Evolutionary conservation across 2,888 invertebrate genomes (phyloP).

Genomic region (Hypomecis punctinalis): DNA sequence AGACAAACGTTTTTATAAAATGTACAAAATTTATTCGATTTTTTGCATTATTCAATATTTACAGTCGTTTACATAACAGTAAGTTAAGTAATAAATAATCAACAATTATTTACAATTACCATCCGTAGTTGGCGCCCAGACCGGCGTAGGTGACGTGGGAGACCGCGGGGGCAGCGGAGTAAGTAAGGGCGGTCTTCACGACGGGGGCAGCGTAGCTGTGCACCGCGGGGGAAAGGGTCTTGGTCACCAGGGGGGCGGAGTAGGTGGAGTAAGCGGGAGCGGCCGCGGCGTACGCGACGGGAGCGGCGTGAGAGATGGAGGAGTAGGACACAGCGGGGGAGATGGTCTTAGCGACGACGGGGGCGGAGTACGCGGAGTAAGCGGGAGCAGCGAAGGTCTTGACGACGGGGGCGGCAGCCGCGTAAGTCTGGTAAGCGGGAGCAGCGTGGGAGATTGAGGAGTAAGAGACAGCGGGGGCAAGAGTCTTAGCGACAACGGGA

Average conservation of each 20-base stretch:
- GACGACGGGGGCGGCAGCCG: conserved; percentile 55
- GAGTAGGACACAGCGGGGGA: conserved; percentile 64
- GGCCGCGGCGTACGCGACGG: conserved; percentile 63
- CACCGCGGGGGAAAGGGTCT: conserved; percentile 51
- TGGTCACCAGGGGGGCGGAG: conserved; percentile 73
- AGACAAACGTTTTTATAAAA: conserved; percentile 19
- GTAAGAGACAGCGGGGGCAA: conserved; percentile 64
- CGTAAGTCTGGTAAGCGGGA: conserved; percentile 51
- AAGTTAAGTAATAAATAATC: conserved; percentile 39
- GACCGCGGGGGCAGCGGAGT: conserved; percentile 85
- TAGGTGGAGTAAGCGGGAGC: conserved; percentile 62
- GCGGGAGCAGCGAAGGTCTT: conserved; percentile 50
- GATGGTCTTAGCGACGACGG: conserved; percentile 59
- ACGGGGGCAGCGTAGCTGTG: conserved; percentile 56
- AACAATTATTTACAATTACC: conserved; percentile 57
- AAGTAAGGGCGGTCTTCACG: conserved; percentile 69
- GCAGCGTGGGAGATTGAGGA: conserved; percentile 64
- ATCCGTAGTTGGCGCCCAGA: conserved; percentile 79
- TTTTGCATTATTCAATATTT: conserved; percentile 39
- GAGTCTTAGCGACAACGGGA: conserved; percentile 59
- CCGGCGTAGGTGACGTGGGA: conserved; percentile 88
- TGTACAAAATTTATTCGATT: conserved; percentile 45
- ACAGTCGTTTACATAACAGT: conserved; percentile 37
- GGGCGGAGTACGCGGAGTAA: conserved; percentile 66
- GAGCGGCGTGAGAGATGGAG: conserved; percentile 65